A percentile compares a stretch with the other conserved stretches of the same genome.
Evolutionary conservation across 2,113 vertebrate genomes (phyloP).

Genomic region (Setophaga kirtlandii): DNA sequence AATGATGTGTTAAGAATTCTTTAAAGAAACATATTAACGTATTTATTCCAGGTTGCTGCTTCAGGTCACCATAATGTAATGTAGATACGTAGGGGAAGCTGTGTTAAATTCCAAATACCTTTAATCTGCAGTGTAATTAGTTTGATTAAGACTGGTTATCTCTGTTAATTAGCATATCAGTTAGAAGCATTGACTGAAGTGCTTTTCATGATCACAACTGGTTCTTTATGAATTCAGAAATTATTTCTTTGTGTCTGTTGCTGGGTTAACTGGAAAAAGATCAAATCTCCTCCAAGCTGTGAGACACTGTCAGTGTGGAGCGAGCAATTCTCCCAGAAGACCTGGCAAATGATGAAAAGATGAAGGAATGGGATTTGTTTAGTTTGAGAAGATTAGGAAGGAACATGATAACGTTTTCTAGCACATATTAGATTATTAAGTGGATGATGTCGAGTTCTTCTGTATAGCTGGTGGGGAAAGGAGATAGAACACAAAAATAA

Average conservation of each 20-base stretch:
- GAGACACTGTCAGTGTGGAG: not conserved
- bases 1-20: not conserved
- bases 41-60: not conserved
- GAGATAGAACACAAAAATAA: not conserved
- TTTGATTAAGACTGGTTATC: slow-evolving; percentile 60
- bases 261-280: slow-evolving; percentile 21
- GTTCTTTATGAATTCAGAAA: slow-evolving; percentile 14
- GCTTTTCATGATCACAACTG: slow-evolving; percentile 29
- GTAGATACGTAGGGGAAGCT: not conserved
- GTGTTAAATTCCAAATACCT: not conserved
- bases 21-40: not conserved
- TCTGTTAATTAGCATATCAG: slow-evolving; percentile 58
- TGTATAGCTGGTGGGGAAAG: not conserved
- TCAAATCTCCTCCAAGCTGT: slow-evolving; percentile 31
- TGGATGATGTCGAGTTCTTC: not conserved
- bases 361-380: slow-evolving; percentile 41
- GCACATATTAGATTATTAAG: slow-evolving; percentile 14
- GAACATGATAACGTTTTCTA: slow-evolving; percentile 20
- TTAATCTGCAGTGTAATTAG: slow-evolving; percentile 66
- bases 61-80: not conserved
- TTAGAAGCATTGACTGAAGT: slow-evolving; percentile 49
- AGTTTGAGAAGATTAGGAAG: slow-evolving; percentile 41
- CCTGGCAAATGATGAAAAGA: slow-evolving; percentile 41
- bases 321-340: not conserved
- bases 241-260: not conserved